These are phyloP conservation scores for Lycaon pictus DNA, from an alignment of 2,113 vertebrate genomes.

Conservation along the genomic window DNA sequence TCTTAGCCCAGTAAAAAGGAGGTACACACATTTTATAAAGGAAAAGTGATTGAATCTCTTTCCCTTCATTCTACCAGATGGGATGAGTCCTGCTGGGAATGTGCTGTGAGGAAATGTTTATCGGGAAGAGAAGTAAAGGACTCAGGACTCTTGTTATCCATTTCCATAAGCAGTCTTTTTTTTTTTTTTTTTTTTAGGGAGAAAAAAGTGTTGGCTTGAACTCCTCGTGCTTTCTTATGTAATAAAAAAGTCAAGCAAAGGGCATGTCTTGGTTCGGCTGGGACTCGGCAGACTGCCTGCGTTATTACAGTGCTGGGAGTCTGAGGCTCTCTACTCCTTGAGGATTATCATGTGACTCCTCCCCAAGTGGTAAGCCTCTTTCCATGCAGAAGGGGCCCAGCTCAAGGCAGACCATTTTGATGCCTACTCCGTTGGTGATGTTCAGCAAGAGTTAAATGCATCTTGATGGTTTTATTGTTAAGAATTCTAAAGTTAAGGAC, in stretches of 20 bases:
- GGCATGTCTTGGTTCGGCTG: conserved; percentile 60
- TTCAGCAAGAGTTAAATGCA: conserved; percentile 48
- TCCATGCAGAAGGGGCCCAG: neutral
- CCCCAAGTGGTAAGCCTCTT: conserved; percentile 20
- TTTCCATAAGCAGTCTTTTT: conserved; percentile 43
- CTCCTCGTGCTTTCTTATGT: conserved; percentile 72
- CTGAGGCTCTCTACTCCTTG: conserved; percentile 25
- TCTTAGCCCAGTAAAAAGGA: conserved; percentile 18
- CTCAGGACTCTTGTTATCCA: conserved; percentile 43
- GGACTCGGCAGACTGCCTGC: conserved; percentile 58
- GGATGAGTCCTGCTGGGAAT: neutral
- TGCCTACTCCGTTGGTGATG: neutral
- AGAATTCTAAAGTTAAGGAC: neutral
- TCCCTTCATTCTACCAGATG: conserved; percentile 2
- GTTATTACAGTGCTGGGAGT: conserved; percentile 25
- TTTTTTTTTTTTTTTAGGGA: neutral
- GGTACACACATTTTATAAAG: conserved; percentile 37
- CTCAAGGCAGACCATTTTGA: neutral
- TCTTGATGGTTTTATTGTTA: conserved; percentile 21
- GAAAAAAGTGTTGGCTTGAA: conserved; percentile 68
- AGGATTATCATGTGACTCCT: conserved; percentile 44
- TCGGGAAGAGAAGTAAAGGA: conserved; percentile 23
- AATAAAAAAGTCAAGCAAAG: conserved; percentile 81
- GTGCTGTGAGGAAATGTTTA: conserved; percentile 38
- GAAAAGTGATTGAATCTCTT: conserved; percentile 13